These are phyloP conservation scores for Schizopygopsis pylzovi DNA, from an alignment of 2,797 vertebrate species.

Conservation along the genomic window DNA sequence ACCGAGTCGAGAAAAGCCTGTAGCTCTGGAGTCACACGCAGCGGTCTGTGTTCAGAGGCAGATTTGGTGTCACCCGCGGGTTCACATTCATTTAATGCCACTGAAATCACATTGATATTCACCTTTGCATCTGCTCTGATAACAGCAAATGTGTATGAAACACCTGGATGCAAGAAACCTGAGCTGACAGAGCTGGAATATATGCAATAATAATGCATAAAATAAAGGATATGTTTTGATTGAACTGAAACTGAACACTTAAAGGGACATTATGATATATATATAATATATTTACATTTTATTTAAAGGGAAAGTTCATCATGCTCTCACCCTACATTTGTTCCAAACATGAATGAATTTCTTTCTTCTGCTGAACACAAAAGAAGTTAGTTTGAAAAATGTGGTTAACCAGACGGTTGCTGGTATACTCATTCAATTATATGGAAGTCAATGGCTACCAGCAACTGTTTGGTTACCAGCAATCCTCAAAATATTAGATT, in stretches of 20 bases:
- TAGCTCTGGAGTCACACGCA: not conserved
- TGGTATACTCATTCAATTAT: no score
- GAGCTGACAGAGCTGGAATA: conserved; percentile 2
- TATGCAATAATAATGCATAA: not conserved
- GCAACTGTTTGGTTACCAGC: no score
- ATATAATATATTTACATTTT: no score
- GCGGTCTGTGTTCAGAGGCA: not conserved
- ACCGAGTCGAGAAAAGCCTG: not conserved
- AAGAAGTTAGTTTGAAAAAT: no score
- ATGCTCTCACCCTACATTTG: no score
- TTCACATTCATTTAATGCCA: conserved; percentile 37
- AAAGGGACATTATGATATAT: not conserved
- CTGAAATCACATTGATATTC: conserved; percentile 38
- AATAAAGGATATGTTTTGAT: not conserved
- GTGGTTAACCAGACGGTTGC: no score
- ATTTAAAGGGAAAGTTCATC: not conserved
- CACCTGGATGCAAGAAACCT: not conserved
- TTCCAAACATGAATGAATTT: no score
- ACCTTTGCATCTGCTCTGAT: conserved; percentile 17
- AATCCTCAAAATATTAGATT: no score
- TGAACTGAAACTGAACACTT: not conserved
- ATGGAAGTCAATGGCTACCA: not conserved
- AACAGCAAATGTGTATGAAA: conserved; percentile 14
- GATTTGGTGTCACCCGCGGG: conserved; percentile 22
- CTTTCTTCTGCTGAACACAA: no score